phyloP scores from a whole-genome alignment of 2,888 invertebrate species.

The Cerceris ruficornis region DNA sequence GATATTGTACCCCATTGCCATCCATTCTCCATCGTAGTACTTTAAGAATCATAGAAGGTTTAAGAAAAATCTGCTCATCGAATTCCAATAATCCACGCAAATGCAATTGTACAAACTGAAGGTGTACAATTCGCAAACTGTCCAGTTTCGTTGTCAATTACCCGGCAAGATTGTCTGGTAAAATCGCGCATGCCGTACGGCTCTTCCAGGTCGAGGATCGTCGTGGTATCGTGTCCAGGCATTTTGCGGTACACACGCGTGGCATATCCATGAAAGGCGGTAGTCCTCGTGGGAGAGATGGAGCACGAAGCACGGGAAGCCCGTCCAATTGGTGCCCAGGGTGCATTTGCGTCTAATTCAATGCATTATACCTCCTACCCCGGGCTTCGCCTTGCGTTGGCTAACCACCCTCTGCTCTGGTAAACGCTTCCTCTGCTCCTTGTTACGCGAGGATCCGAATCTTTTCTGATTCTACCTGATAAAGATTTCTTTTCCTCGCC shows the following conservation, averaged over 20 bases:
- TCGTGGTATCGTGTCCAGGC: constrained; percentile 52
- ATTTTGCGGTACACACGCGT: constrained; percentile 58
- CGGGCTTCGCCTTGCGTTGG: constrained; percentile 54
- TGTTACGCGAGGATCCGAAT: constrained; percentile 41
- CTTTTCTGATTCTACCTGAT: constrained; percentile 39
- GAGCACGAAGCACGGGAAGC: constrained; percentile 76
- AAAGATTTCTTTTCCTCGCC: constrained; percentile 9
- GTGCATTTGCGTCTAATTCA: constrained; percentile 85
- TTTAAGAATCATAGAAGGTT: too few relatives aligned
- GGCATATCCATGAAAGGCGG: constrained; percentile 65
- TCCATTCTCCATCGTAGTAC: too few relatives aligned
- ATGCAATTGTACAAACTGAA: too few relatives aligned
- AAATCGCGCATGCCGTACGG: too few relatives aligned
- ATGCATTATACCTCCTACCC: constrained; percentile 82
- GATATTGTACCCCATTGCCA: too few relatives aligned
- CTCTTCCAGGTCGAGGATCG: background rate
- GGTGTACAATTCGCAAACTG: too few relatives aligned
- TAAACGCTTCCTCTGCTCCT: constrained; percentile 44
- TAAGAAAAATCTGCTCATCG: too few relatives aligned
- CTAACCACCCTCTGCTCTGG: constrained; percentile 57
- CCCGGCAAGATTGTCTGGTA: too few relatives aligned
- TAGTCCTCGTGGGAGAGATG: constrained; percentile 75
- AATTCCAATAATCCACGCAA: too few relatives aligned
- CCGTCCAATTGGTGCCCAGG: constrained; percentile 78
- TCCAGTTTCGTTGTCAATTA: too few relatives aligned